Base-by-base conservation (phyloP, 2,888 invertebrate species). In the Monopis laevigella region DNA sequence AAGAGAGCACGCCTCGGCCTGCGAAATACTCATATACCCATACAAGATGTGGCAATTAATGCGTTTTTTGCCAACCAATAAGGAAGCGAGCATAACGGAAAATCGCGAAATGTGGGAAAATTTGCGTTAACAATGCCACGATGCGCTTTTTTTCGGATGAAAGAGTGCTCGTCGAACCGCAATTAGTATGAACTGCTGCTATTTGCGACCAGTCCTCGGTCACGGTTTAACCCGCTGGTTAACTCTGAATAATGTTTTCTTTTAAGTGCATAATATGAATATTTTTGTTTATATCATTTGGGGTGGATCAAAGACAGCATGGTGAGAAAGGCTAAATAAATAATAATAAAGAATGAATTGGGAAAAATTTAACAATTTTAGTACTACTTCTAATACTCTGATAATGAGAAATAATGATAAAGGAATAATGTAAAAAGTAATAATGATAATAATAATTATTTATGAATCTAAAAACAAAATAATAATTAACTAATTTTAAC, bases 101-200 rank as follows among this genome's bases (percentile, higher is more conserved):
- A 64, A 58, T 68, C 26, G 65, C 74, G 69, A 77, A 77, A 74
- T 75, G 78, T 78, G 80, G 75, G 80, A 80, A 69, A 64, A 65
- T 62, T 51, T 58, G 52, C 53, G 57, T 52, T 53, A 68, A 78
- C 78, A 80, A 78, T 78, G 69, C 12, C 69, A 71, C 66, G 27
- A 69, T 65, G 71, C 17, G 54, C 52, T 57, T 67, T 78, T 73
- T 80, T 78, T 78, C 65, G 74, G 71, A 65, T 65, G 69, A 59
- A 73, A 73, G 73, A 75, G 73, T 62, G 67, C 70, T 67, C 68
- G 62, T 72, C 74, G 66, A 73, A 62, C 21, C 56, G 63, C 58
- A 77, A 78, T 78, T 78, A 71, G n/a, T 65, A 62, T 61, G 64
- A 36, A 36, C 36, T n/a, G 4, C 16, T 19, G 21, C 4, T 21